A percentile compares a stretch with the other conserved stretches of the same genome.
These are phyloP conservation scores for Tolmerus cingulatus DNA, from an alignment of 2,888 invertebrate genomes.

Conservation along the genomic window DNA sequence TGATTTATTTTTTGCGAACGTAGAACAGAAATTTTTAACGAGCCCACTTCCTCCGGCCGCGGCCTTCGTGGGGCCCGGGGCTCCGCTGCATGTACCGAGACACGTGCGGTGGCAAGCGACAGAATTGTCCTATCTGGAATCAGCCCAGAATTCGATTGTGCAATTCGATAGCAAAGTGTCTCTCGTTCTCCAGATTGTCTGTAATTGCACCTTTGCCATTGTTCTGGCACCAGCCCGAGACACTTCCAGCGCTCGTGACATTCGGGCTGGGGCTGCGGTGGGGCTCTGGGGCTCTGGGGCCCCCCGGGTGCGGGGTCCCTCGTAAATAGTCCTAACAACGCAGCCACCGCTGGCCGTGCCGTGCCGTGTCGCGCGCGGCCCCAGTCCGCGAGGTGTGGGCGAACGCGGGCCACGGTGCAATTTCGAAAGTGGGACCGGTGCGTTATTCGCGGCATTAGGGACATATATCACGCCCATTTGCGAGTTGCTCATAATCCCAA, in stretches of 20 bases:
- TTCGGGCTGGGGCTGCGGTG: neutral
- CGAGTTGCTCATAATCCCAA: slow-evolving; percentile 14
- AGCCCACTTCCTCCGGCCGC: slow-evolving; percentile 15
- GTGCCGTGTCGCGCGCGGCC: neutral
- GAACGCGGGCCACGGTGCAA: neutral
- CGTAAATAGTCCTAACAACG: slow-evolving; percentile 7
- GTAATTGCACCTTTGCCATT: slow-evolving; percentile 42
- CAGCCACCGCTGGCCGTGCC: neutral
- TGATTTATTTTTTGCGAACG: slow-evolving; percentile 27
- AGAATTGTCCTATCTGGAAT: slow-evolving; percentile 39
- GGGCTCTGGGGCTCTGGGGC: neutral
- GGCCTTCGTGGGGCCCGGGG: neutral
- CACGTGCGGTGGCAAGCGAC: slow-evolving; percentile 30
- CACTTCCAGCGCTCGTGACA: slow-evolving; percentile 43
- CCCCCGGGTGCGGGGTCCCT: neutral
- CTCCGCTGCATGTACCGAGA: slow-evolving; percentile 5
- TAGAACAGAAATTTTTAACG: slow-evolving; percentile 12
- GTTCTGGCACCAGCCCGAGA: slow-evolving; percentile 30
- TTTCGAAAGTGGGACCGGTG: slow-evolving; percentile 30
- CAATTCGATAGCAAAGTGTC: slow-evolving; percentile 43
- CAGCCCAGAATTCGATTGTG: slow-evolving; percentile 37
- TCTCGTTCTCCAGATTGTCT: slow-evolving; percentile 28
- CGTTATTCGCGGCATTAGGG: slow-evolving; percentile 14
- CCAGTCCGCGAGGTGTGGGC: slow-evolving; percentile 31
- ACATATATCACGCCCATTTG: slow-evolving; percentile 37